A percentile compares a stretch with the other conserved stretches of the same genome.
Conservation (phyloP, 2,113 vertebrate genomes). For the Laterallus jamaicensis region DNA sequence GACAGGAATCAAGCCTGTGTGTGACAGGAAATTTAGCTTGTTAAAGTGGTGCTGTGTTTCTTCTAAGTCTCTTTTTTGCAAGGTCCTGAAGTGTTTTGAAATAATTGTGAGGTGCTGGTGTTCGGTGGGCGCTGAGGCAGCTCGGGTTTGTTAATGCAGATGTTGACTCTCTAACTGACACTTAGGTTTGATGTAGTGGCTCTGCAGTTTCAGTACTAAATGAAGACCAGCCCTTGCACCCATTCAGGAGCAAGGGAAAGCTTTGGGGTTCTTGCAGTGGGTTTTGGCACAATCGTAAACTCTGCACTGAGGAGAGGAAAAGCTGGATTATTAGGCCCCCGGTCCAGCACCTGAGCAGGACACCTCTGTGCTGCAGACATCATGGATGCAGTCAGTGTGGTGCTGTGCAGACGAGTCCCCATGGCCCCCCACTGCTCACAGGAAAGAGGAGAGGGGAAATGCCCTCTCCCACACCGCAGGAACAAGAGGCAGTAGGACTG, state of each 20-base stretch:
- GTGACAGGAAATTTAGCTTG: conserved; percentile 54
- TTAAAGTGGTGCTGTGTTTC: conserved; percentile 33
- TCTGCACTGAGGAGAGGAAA: neutral
- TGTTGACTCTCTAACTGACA: neutral
- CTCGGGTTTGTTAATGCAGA: neutral
- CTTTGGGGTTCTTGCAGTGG: neutral
- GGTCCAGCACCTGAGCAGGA: neutral
- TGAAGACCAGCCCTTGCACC: neutral
- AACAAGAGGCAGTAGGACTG: neutral
- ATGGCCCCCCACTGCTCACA: neutral
- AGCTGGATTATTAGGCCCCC: neutral
- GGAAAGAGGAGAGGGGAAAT: neutral
- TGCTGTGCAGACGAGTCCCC: neutral
- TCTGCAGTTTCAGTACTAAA: neutral
- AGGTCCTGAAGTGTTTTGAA: neutral
- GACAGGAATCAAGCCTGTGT: conserved; percentile 38
- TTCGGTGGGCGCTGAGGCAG: neutral
- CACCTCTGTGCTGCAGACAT: neutral
- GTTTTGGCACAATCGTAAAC: neutral
- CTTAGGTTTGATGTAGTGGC: neutral
- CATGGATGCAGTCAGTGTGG: rapidly evolving
- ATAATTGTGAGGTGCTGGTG: neutral
- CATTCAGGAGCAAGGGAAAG: neutral
- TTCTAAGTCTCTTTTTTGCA: neutral
- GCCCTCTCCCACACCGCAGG: rapidly evolving